A percentile compares a stretch with the other conserved stretches of the same genome.
These are phyloP conservation scores for Erethizon dorsatum DNA, from an alignment of 2,797 vertebrate species.

Conservation along the genomic window DNA sequence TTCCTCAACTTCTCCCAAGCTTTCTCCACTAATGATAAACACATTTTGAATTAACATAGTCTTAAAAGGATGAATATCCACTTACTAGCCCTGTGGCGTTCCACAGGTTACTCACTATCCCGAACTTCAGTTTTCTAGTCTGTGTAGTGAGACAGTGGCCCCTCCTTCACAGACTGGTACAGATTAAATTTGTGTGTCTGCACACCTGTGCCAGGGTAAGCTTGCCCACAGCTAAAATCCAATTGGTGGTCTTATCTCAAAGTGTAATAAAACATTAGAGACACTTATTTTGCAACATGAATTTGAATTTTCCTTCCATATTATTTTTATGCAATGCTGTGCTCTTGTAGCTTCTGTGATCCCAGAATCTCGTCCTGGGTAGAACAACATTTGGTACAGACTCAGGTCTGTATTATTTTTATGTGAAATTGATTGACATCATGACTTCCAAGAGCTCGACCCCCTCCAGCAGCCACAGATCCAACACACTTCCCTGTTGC, in stretches of 20 bases:
- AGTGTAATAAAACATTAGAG: background rate
- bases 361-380: background rate
- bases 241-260: background rate
- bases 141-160: background rate
- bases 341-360: background rate
- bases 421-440: background rate
- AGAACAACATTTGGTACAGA: background rate
- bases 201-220: background rate
- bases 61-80: background rate
- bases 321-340: background rate
- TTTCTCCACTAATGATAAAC: background rate
- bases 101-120: background rate
- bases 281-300: background rate
- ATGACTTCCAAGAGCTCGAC: background rate
- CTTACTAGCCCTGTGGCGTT: too few species aligned
- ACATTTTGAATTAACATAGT: background rate
- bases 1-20: background rate
- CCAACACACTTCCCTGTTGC: accelerated
- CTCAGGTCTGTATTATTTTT: background rate
- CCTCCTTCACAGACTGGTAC: background rate
- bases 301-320: background rate
- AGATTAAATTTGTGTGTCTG: background rate
- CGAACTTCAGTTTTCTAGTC: background rate
- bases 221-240: background rate
- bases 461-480: background rate